Conservation (phyloP, 1,140 invertebrate species). For the Tenebrio molitor region DNA sequence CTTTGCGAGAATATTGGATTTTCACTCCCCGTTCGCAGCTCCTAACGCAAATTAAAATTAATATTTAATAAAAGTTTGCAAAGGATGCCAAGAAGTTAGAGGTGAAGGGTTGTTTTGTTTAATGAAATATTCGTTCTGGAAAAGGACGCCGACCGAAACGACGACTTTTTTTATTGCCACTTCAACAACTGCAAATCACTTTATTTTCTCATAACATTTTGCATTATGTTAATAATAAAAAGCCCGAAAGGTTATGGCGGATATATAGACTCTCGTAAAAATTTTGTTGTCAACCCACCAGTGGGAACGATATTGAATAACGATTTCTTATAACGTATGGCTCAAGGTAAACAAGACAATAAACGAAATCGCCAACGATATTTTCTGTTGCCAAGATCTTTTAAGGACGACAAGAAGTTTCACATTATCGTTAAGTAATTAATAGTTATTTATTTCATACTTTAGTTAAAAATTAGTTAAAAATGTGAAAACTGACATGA, state of each 20-base stretch:
- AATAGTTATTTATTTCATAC: too few species aligned
- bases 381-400: too few species aligned
- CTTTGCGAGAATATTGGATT: constrained; percentile 20
- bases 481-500: too few species aligned
- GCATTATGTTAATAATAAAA: not conserved
- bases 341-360: not conserved
- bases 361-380: not conserved
- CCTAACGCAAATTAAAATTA: constrained; percentile 38
- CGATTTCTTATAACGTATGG: not conserved
- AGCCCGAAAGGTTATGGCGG: not conserved
- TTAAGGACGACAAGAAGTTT: too few species aligned
- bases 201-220: not conserved
- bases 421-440: too few species aligned
- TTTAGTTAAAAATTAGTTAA: too few species aligned
- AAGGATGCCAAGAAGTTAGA: constrained; percentile 7
- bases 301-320: not conserved
- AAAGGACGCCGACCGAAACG: not conserved
- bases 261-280: too few species aligned
- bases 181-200: not conserved
- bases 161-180: not conserved
- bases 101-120: not conserved
- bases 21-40: constrained; percentile 2
- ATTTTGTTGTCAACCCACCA: not conserved
- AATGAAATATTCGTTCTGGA: not conserved
- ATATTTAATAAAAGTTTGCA: constrained; percentile 29